These are phyloP conservation scores for Actinostola sp. DNA, from an alignment of 92 coral and sea anemone species.

Conservation along the genomic window DNA sequence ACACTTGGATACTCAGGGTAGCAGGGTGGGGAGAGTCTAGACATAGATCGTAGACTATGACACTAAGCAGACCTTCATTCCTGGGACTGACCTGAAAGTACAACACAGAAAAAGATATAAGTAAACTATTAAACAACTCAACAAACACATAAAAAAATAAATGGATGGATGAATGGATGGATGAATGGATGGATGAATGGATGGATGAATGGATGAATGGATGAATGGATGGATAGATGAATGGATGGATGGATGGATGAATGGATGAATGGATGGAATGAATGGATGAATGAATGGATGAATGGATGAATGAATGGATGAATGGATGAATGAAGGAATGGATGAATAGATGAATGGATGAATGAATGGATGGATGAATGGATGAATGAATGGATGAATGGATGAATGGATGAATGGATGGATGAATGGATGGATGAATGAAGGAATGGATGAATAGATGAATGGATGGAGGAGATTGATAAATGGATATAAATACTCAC, in stretches of 20 bases:
- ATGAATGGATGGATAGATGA: no score
- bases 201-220: not conserved
- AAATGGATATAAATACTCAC: conserved; percentile 36
- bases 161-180: not conserved
- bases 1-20: conserved; percentile 76
- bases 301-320: not conserved
- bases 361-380: not conserved
- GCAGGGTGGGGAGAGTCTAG: conserved; percentile 95
- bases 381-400: not conserved
- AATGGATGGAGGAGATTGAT: not conserved
- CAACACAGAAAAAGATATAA: not conserved
- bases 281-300: not conserved
- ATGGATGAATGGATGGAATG: not conserved
- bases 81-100: conserved; percentile 74
- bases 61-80: conserved; percentile 75
- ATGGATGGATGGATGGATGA: not conserved
- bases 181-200: not conserved
- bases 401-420: not conserved
- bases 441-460: not conserved
- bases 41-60: conserved; percentile 87
- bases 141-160: not conserved
- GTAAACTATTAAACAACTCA: not conserved
- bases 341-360: not conserved
- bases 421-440: not conserved
- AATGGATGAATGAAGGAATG: not conserved